phyloP scores from a whole-genome alignment of 2,888 invertebrate species.

The Pasiphila rectangulata region DNA sequence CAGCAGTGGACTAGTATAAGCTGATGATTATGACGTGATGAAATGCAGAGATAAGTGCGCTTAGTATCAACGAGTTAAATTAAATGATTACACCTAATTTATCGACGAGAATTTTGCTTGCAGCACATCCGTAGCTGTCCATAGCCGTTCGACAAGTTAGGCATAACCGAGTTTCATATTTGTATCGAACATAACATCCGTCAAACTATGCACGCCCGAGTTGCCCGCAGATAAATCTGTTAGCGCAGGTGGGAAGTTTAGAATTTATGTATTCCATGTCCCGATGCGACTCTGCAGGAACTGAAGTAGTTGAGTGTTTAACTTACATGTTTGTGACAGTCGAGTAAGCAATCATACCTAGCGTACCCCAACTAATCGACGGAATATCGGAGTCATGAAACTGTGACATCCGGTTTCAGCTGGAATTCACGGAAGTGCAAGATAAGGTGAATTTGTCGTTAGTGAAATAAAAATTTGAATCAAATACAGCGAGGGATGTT shows the following conservation, averaged over 20 bases:
- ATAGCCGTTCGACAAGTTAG: slow-evolving; percentile 27
- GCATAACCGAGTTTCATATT: slow-evolving; percentile 39
- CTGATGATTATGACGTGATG: too few relatives aligned
- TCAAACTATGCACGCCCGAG: slow-evolving; percentile 32
- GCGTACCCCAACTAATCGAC: slow-evolving; percentile 1
- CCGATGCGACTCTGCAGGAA: slow-evolving; percentile 27
- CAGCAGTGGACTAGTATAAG: too few relatives aligned
- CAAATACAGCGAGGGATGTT: too few relatives aligned
- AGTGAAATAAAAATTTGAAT: too few relatives aligned
- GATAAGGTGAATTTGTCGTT: too few relatives aligned
- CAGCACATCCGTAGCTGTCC: slow-evolving; percentile 7
- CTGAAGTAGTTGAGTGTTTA: slow-evolving; percentile 29
- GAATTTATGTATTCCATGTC: slow-evolving; percentile 34
- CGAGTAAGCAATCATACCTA: slow-evolving; percentile 18
- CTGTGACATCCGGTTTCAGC: not conserved
- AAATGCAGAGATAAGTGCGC: too few relatives aligned
- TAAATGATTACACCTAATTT: too few relatives aligned
- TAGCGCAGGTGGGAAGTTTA: slow-evolving; percentile 36
- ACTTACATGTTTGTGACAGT: slow-evolving; percentile 22
- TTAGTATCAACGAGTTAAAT: too few relatives aligned
- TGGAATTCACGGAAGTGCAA: too few relatives aligned
- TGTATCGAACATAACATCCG: slow-evolving; percentile 35
- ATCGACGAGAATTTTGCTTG: too few relatives aligned
- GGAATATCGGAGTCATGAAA: not conserved
- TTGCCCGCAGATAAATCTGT: slow-evolving; percentile 38